Conservation (phyloP, 2,888 invertebrate species). For the Branchellion lobata region DNA sequence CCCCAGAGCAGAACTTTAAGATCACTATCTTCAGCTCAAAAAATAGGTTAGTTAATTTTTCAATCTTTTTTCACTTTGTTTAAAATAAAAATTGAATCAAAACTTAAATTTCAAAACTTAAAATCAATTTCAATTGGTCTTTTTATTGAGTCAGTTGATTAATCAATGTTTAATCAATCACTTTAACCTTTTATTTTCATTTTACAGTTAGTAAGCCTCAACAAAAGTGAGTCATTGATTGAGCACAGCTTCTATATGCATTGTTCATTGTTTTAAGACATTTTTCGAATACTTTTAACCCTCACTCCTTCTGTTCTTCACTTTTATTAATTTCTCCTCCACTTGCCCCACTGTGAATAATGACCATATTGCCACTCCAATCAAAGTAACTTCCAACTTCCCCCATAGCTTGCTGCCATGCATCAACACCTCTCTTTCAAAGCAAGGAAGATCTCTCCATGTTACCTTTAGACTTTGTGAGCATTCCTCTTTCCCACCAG, state of each 20-base stretch:
- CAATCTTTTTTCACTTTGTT: neutral
- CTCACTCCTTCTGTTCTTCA: no score
- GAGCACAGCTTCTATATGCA: no score
- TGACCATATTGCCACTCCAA: neutral
- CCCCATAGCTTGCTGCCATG: neutral
- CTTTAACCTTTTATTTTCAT: no score
- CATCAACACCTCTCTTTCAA: neutral
- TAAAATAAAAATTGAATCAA: neutral
- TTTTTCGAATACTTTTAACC: no score
- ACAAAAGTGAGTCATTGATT: neutral
- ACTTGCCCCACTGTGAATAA: neutral
- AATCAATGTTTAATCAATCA: neutral
- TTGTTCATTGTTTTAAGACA: no score
- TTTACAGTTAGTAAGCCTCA: neutral
- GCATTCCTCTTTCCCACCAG: no score
- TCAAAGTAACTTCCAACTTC: neutral
- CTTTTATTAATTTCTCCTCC: no score
- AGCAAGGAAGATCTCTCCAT: neutral
- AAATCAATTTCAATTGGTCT: no score
- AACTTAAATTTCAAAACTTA: no score
- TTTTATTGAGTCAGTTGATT: neutral
- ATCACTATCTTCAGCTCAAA: neutral
- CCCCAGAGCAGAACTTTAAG: constrained; percentile 1
- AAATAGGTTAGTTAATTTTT: neutral
- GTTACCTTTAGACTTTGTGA: constrained; percentile 8